Conservation (phyloP, 2,888 invertebrate species). For the Camponotus fellah region DNA sequence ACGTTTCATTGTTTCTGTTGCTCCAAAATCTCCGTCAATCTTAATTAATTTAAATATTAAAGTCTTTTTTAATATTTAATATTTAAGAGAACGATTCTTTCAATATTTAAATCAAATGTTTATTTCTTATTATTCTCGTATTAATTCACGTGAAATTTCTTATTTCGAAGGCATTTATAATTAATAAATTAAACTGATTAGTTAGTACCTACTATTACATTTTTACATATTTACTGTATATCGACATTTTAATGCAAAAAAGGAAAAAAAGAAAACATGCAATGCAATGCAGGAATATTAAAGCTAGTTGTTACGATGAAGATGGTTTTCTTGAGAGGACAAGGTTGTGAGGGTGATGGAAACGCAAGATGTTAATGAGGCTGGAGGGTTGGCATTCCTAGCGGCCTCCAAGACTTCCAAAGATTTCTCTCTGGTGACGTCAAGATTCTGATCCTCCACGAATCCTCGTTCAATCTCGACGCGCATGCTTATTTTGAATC, state of each 20-base stretch:
- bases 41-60: conserved; percentile 69
- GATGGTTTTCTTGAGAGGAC: conserved; percentile 77
- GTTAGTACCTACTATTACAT: not conserved
- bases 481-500: conserved; percentile 53
- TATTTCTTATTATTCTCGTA: conserved; percentile 52
- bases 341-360: conserved; percentile 79
- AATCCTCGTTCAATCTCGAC: conserved; percentile 80
- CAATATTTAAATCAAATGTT: conserved; percentile 57
- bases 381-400: conserved; percentile 85
- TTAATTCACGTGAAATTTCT: not conserved
- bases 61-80: conserved; percentile 64
- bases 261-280: not conserved
- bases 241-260: not conserved
- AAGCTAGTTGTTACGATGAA: conserved; percentile 73
- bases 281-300: conserved; percentile 59
- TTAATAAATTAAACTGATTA: conserved; percentile 46
- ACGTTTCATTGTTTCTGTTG: conserved; percentile 30
- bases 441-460: conserved; percentile 71
- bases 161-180: not conserved
- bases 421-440: conserved; percentile 83
- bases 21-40: conserved; percentile 16
- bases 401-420: conserved; percentile 84
- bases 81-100: conserved; percentile 66
- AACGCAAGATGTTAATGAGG: conserved; percentile 86
- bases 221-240: not conserved